These are phyloP conservation scores for Notolepis coatsorum DNA, from an alignment of 2,797 vertebrate species.

Conservation along the genomic window DNA sequence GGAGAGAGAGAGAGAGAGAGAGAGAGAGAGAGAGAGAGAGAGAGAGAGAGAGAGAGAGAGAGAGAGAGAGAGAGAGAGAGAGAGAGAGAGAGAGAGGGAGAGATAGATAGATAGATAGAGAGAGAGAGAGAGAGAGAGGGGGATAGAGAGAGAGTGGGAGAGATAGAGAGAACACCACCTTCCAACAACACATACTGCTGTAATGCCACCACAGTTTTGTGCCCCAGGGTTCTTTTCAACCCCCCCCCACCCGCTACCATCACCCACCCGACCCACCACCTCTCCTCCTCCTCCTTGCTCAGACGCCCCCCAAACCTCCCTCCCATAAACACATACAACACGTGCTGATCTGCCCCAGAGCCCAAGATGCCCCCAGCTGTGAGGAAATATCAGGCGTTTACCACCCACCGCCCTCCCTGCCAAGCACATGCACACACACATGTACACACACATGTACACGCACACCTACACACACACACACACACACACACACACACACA, in stretches of 20 bases:
- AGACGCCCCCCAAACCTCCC: slow-evolving; percentile 27
- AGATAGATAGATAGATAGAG: neutral
- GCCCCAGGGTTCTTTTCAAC: slow-evolving; percentile 56
- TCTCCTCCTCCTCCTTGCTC: slow-evolving; percentile 27
- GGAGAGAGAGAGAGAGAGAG: neutral
- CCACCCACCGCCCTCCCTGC: slow-evolving; percentile 68
- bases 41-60: neutral
- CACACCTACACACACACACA: slow-evolving; percentile 2
- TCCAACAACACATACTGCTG: slow-evolving; percentile 51
- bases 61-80: slow-evolving; percentile 18
- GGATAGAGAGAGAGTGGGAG: slow-evolving; percentile 17
- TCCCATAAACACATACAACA: slow-evolving; percentile 40
- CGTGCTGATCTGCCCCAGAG: slow-evolving; percentile 71
- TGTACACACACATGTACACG: slow-evolving; percentile 19
- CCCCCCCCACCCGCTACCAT: neutral
- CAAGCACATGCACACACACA: slow-evolving; percentile 41
- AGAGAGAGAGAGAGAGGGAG: neutral
- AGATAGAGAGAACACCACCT: slow-evolving; percentile 28
- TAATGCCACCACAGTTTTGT: slow-evolving; percentile 65
- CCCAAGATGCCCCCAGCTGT: slow-evolving; percentile 75
- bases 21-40: neutral
- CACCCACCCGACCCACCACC: neutral
- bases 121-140: neutral
- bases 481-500: slow-evolving; percentile 8
- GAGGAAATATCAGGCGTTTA: slow-evolving; percentile 78